These are phyloP conservation scores for Lamprologus lemairii DNA, from an alignment of 2,113 vertebrate species.

Conservation along the genomic window DNA sequence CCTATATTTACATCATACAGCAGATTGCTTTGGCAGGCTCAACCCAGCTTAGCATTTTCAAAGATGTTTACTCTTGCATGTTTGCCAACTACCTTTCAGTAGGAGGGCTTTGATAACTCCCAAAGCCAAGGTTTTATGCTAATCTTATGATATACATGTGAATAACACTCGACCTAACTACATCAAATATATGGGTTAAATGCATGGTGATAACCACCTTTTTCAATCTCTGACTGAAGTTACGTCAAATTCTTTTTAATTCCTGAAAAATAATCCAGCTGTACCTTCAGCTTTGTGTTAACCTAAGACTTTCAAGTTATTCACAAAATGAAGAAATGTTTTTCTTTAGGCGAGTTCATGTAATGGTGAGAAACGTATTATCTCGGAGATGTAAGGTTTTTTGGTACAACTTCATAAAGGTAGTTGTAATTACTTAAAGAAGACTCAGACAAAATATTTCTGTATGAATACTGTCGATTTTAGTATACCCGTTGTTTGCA, in stretches of 20 bases:
- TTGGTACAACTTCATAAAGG: background rate
- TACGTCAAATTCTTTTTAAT: background rate
- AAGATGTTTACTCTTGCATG: background rate
- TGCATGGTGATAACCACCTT: background rate
- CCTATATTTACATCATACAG: background rate
- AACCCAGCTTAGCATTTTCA: background rate
- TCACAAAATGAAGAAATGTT: background rate
- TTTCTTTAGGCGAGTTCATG: background rate
- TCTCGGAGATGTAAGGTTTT: background rate
- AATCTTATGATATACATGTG: background rate
- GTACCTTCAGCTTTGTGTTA: background rate
- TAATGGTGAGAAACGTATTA: background rate
- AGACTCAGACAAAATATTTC: background rate
- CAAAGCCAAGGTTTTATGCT: background rate
- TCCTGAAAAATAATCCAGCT: background rate
- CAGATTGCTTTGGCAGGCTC: background rate
- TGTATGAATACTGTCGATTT: background rate
- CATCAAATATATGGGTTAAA: background rate
- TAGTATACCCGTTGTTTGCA: background rate
- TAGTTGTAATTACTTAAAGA: background rate
- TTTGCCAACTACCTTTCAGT: background rate
- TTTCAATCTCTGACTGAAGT: background rate
- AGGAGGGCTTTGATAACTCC: background rate
- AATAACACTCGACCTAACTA: background rate
- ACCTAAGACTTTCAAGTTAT: background rate